phyloP scores from a whole-genome alignment of 1,140 invertebrate species.

The Hyles euphorbiae region DNA sequence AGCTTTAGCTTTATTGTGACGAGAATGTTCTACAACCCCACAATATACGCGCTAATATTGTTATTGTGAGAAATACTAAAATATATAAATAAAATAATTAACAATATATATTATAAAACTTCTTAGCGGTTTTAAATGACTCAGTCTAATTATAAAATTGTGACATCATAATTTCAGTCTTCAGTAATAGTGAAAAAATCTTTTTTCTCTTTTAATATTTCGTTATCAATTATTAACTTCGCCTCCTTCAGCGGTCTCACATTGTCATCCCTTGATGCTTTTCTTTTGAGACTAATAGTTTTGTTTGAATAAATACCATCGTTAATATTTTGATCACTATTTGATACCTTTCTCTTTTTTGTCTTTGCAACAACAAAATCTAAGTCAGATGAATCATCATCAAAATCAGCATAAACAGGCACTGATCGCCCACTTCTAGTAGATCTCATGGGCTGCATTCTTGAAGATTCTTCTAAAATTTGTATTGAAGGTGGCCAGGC shows the following conservation, averaged over 20 bases:
- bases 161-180: slow-evolving; percentile 32
- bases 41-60: no score
- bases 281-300: slow-evolving; percentile 55
- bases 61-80: no score
- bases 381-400: slow-evolving; percentile 67
- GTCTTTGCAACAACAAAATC: slow-evolving; percentile 57
- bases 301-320: slow-evolving; percentile 49
- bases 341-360: slow-evolving; percentile 58
- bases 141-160: no score
- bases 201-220: slow-evolving; percentile 30
- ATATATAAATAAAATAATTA: no score
- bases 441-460: slow-evolving; percentile 50
- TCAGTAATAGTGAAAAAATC: slow-evolving; percentile 39
- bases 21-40: no score
- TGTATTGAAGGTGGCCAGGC: slow-evolving; percentile 59
- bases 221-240: slow-evolving; percentile 36
- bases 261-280: slow-evolving; percentile 53
- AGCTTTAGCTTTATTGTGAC: no score
- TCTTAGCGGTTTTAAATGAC: no score
- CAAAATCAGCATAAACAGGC: slow-evolving; percentile 59
- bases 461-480: slow-evolving; percentile 56
- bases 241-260: slow-evolving; percentile 48
- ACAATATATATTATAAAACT: no score
- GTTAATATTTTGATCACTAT: slow-evolving; percentile 38
- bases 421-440: slow-evolving; percentile 65